A percentile compares a stretch with the other conserved stretches of the same genome.
phyloP scores from a whole-genome alignment of 2,113 vertebrate species.

The Pantherophis guttatus region DNA sequence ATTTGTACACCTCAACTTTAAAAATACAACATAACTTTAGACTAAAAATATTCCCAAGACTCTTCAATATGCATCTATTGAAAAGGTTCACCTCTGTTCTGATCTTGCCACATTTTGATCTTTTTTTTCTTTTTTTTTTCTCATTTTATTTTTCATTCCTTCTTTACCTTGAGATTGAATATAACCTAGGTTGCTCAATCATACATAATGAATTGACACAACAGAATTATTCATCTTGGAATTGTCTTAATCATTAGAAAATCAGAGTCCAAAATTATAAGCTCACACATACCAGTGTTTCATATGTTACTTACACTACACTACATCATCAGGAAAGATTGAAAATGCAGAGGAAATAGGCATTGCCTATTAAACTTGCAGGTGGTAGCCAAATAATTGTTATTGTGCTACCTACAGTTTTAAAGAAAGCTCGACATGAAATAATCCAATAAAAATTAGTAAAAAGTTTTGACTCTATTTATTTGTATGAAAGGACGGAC shows the following conservation, averaged over 20 bases:
- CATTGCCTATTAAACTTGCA: not conserved
- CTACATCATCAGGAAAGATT: not conserved
- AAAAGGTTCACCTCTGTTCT: not conserved
- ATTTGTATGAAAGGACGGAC: not conserved
- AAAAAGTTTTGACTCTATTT: not conserved
- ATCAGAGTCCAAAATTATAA: not conserved
- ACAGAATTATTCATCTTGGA: not conserved
- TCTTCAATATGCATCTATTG: not conserved
- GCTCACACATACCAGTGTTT: not conserved
- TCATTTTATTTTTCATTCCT: not conserved
- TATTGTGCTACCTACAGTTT: not conserved
- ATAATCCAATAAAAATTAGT: not conserved
- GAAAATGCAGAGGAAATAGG: not conserved
- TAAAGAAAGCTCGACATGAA: not conserved
- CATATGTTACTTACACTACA: not conserved
- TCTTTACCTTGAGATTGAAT: not conserved
- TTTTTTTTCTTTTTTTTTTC: not conserved
- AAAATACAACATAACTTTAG: too few relatives aligned
- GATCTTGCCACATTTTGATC: not conserved
- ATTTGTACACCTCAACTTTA: not conserved
- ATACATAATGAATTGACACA: not conserved
- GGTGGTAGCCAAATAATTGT: not conserved
- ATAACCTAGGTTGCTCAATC: not conserved
- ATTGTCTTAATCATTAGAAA: not conserved
- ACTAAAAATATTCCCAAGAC: not conserved